Percentiles rank a stretch among this genome's conserved stretches.
phyloP scores from a whole-genome alignment of 2,888 invertebrate species.

The Meandrusa payeni region DNA sequence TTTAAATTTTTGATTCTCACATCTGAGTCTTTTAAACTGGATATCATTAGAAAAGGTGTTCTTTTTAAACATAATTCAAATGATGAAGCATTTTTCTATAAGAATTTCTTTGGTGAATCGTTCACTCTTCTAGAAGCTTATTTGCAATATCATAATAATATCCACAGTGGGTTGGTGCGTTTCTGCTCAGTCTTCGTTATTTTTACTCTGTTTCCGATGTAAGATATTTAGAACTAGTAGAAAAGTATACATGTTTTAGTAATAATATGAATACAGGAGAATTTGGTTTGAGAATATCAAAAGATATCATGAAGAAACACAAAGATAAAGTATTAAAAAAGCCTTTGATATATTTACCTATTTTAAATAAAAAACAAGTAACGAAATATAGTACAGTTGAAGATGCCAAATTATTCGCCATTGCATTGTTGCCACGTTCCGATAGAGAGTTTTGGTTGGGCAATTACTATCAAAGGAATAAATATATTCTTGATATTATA shows the following conservation, averaged over 20 bases:
- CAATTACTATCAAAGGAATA: constrained; percentile 36
- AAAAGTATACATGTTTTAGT: constrained; percentile 31
- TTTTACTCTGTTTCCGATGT: constrained; percentile 38
- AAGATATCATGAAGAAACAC: constrained; percentile 42
- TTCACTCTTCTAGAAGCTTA: constrained; percentile 39
- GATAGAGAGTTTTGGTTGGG: constrained; percentile 40
- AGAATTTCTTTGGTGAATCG: constrained; percentile 42
- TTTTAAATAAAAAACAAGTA: constrained; percentile 37
- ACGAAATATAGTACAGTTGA: constrained; percentile 36
- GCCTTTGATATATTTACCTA: constrained; percentile 39
- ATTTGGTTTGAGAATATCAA: constrained; percentile 43
- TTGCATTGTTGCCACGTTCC: constrained; percentile 37
- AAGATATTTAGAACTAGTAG: constrained; percentile 47
- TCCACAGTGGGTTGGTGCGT: not conserved
- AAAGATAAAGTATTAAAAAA: constrained; percentile 44
- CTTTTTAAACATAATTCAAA: constrained; percentile 3
- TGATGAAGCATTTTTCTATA: constrained; percentile 26
- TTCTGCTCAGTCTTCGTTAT: constrained; percentile 31
- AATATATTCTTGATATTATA: constrained; percentile 42
- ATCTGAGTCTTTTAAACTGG: constrained; percentile 44
- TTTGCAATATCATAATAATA: constrained; percentile 19
- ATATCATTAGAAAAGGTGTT: constrained; percentile 32
- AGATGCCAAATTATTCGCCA: constrained; percentile 43
- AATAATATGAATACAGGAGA: constrained; percentile 4
- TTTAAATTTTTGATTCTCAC: constrained; percentile 47